phyloP scores from a whole-genome alignment of 2,888 invertebrate species.

The Ormyrus nitidulus region DNA sequence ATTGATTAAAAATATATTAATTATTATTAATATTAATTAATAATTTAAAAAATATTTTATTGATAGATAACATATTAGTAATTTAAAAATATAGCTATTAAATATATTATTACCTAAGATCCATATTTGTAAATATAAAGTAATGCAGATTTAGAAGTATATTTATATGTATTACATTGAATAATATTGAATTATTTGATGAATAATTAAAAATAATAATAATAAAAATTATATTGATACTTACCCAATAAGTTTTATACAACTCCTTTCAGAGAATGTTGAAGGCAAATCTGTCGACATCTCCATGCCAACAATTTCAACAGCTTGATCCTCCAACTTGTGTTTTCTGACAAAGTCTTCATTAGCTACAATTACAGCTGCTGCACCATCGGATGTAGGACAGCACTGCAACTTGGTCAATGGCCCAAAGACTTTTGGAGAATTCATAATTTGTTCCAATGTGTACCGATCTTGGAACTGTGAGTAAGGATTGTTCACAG shows the following conservation, averaged over 20 bases:
- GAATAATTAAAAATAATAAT: not conserved
- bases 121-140: not conserved
- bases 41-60: not conserved
- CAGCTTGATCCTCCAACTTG: conserved; percentile 89
- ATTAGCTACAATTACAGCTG: conserved; percentile 92
- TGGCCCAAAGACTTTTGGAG: conserved; percentile 92
- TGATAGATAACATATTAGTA: not conserved
- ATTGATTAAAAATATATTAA: not conserved
- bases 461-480: conserved; percentile 95
- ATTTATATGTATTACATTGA: not conserved
- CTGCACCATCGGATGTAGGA: conserved; percentile 99
- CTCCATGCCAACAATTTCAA: conserved; percentile 97
- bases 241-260: conserved; percentile 83
- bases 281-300: conserved; percentile 95
- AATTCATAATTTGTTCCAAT: conserved; percentile 91
- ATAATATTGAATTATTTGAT: conserved; percentile 2
- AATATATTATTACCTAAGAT: not conserved
- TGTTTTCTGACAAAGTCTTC: conserved; percentile 92
- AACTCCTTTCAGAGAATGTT: conserved; percentile 88
- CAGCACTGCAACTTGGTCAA: conserved; percentile 98
- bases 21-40: not conserved
- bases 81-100: not conserved
- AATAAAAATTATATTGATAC: conserved; percentile 18
- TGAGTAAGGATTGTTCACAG: conserved; percentile 96
- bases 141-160: conserved; percentile 9